phyloP scores from a whole-genome alignment of 2,113 vertebrate genomes.

The Columbina picui region DNA sequence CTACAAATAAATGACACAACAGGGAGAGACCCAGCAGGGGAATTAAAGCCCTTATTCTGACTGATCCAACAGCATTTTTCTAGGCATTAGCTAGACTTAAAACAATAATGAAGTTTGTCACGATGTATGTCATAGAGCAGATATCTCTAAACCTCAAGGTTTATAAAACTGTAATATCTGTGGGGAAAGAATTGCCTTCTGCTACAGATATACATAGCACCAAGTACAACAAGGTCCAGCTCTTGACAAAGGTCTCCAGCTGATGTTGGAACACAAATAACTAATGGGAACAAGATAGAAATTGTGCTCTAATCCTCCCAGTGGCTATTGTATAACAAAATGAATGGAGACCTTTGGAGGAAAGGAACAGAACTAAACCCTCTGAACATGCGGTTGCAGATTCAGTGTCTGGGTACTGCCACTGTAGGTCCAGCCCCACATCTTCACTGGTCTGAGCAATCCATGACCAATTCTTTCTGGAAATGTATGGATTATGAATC shows the following conservation, averaged over 20 bases:
- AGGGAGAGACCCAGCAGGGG: slow-evolving; percentile 38
- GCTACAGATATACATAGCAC: slow-evolving; percentile 33
- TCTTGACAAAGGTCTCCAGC: slow-evolving; percentile 62
- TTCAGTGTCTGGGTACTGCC: neutral
- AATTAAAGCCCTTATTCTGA: slow-evolving; percentile 48
- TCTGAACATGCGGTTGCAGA: neutral
- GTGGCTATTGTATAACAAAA: slow-evolving; percentile 10
- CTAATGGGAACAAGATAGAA: slow-evolving; percentile 47
- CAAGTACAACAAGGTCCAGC: slow-evolving; percentile 47
- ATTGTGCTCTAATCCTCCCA: slow-evolving; percentile 43
- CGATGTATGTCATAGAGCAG: slow-evolving; percentile 6
- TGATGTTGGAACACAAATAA: slow-evolving; percentile 60
- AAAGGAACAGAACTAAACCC: neutral
- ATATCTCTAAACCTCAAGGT: slow-evolving; percentile 52
- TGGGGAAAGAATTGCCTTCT: slow-evolving; percentile 47
- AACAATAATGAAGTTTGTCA: slow-evolving; percentile 62
- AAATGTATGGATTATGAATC: neutral
- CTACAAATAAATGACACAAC: slow-evolving; percentile 13
- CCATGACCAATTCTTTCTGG: neutral
- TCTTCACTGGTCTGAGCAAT: neutral
- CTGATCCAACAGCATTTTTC: slow-evolving; percentile 51
- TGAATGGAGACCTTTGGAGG: neutral
- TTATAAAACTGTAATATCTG: slow-evolving; percentile 52
- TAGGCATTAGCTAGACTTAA: slow-evolving; percentile 39
- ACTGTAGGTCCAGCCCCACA: neutral